A percentile compares a stretch with the other conserved stretches of the same genome.
Evolutionary conservation across 2,888 invertebrate genomes (phyloP).

Genomic region (Dysmachus trigonus): DNA sequence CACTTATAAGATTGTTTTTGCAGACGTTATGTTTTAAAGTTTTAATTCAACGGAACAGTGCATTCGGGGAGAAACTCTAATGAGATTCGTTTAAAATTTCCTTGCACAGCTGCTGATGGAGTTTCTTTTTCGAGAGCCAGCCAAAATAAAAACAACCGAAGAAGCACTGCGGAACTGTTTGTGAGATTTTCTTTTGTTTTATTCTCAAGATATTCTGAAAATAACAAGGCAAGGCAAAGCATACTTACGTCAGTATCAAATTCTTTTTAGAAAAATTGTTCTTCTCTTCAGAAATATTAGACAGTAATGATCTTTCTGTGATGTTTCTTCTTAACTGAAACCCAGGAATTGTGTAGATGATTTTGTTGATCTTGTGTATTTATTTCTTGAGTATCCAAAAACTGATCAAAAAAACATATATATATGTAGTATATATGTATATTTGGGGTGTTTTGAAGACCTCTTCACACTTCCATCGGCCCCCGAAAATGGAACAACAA

Average conservation of each 20-base stretch:
- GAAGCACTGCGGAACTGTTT: background rate
- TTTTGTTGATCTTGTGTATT: background rate
- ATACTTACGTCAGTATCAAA: slow-evolving; percentile 36
- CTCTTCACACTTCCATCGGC: background rate
- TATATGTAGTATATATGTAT: background rate
- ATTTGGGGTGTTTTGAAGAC: background rate
- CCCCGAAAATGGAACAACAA: background rate
- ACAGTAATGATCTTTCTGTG: background rate
- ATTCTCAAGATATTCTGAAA: slow-evolving; percentile 4
- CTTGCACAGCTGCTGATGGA: background rate
- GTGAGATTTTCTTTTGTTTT: background rate
- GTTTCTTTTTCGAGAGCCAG: background rate
- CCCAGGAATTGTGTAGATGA: background rate
- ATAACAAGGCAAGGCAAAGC: background rate
- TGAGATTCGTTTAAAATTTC: background rate
- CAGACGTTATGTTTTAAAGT: background rate
- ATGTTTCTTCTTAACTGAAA: background rate
- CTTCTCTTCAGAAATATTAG: background rate
- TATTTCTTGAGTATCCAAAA: background rate
- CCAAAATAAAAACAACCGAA: background rate
- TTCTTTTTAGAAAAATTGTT: background rate
- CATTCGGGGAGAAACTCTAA: background rate
- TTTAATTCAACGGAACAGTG: background rate
- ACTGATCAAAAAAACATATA: background rate
- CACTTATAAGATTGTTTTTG: background rate